A percentile compares a stretch with the other conserved stretches of the same genome.
phyloP scores from a whole-genome alignment of 2,113 vertebrate genomes.

The Synodontis membranacea region DNA sequence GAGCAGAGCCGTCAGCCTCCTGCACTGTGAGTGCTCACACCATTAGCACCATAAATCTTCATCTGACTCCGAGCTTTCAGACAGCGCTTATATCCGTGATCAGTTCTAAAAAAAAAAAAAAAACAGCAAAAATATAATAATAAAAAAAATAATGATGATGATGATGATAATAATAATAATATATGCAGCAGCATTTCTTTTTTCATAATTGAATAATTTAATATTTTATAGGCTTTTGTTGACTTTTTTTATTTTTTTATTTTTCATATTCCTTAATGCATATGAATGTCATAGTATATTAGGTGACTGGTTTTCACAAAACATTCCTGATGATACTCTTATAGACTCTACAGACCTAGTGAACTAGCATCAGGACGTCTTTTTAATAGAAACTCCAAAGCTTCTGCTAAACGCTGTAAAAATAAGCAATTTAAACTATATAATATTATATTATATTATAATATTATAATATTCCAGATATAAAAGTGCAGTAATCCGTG shows the following conservation, averaged over 20 bases:
- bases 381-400: no score
- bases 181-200: neutral
- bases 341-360: no score
- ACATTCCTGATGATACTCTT: no score
- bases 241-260: neutral
- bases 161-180: neutral
- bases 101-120: neutral
- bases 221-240: neutral
- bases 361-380: no score
- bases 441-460: no score
- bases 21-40: conserved; percentile 19
- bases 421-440: no score
- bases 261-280: neutral
- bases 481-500: no score
- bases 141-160: no score
- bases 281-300: neutral
- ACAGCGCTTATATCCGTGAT: neutral
- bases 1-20: neutral
- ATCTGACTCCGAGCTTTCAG: neutral
- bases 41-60: neutral
- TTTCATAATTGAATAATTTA: neutral
- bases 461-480: no score
- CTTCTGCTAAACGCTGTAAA: no score
- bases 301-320: no score
- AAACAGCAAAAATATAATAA: no score